Evolutionary conservation across 2,113 vertebrate genomes (phyloP), one percentile per base, ranked within the genome.

Genomic region (Ailuropoda melanoleuca): DNA sequence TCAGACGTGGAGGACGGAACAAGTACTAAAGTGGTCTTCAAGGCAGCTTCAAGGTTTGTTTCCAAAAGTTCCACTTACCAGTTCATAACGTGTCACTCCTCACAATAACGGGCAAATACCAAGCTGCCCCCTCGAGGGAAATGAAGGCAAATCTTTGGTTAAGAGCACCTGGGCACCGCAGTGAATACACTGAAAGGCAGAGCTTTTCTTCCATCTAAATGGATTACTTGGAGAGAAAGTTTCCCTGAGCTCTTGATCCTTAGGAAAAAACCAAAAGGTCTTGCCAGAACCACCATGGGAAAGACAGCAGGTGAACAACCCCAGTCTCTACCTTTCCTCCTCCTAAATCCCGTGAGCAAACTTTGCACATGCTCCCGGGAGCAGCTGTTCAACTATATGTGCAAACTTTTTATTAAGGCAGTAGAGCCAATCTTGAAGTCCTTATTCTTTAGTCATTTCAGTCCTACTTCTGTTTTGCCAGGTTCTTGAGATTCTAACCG

Each of bases 61-160:
- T 82, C 66, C 3, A 77, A 75, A 86, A 92, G 46, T 50, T 93
- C 48, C 84, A 96, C 56, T 87, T 55, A 84, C 19, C 11, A 31
- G 39, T 72, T 92, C 83, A 29, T 12, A 95, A 86, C 8, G 8
- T 2, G 24, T 86, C 78, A 46, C 24, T 78, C 46, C 39, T 66
- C 48, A 68, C 21, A 78, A 75, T 66, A 66, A 66, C 13, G 64
- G 24, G 64, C 62, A 95, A 77, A 94, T 37, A 90, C 60, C 53
- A 95, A 62, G 18, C 23, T 24, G 34, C 2, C 8, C 50, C 68
- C 94, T 86, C 66, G 18, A 60, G 78, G 89, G 72, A 92, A 93
- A 90, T 43, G n/a, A 50, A 91, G 55, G 24, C 72, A 86, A 81
- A 97, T 86, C 83, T 97, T 55, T 92, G n/a, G 29, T 48, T 72